phyloP scores from a whole-genome alignment of 2,888 invertebrate species.

The Cephonodes hylas region DNA sequence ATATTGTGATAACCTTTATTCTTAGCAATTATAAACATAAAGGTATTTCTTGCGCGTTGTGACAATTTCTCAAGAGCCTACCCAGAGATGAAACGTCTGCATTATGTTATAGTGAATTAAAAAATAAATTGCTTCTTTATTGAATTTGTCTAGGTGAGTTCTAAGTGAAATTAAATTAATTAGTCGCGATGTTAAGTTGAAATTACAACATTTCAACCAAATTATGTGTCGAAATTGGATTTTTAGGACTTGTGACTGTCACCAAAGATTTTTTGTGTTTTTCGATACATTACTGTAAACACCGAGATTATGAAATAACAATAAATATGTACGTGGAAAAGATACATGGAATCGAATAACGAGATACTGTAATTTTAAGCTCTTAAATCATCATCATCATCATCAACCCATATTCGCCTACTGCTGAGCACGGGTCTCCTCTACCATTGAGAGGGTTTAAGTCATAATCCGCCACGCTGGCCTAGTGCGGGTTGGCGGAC shows the following conservation, averaged over 20 bases:
- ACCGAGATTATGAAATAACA: neutral
- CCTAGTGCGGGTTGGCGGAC: too few species aligned
- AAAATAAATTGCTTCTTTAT: constrained; percentile 3
- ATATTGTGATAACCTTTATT: neutral
- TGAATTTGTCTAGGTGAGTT: neutral
- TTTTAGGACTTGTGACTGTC: neutral
- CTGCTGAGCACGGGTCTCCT: too few species aligned
- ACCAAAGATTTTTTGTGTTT: too few species aligned
- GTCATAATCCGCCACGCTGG: too few species aligned
- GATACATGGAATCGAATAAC: too few species aligned
- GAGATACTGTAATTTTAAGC: too few species aligned
- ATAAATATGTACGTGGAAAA: too few species aligned
- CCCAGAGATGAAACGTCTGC: neutral
- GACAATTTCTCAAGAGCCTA: neutral
- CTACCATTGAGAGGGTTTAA: too few species aligned
- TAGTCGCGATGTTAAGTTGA: neutral
- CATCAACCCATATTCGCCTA: too few species aligned
- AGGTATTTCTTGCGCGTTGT: neutral
- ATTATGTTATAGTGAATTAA: neutral
- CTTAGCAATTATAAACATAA: neutral
- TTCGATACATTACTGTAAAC: too few species aligned
- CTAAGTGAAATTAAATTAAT: neutral
- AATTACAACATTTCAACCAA: neutral
- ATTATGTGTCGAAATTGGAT: neutral
- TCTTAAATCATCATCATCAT: too few species aligned